phyloP scores from a whole-genome alignment of 2,888 invertebrate species.

The Orthonychiurus folsomi region DNA sequence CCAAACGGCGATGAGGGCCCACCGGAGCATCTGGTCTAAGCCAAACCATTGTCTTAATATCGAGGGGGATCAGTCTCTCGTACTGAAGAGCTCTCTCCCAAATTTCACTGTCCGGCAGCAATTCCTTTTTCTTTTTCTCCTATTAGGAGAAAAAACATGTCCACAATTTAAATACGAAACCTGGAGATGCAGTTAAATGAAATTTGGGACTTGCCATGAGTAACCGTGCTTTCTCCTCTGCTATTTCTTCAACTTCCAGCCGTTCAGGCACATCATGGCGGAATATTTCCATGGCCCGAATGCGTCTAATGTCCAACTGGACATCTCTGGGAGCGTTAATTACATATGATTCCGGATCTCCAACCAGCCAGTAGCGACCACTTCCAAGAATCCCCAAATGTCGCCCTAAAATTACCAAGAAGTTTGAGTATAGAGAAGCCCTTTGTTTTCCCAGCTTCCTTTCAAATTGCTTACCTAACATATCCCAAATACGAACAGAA shows the following conservation, averaged over 20 bases:
- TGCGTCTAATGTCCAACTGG: conserved; percentile 21
- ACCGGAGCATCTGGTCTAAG: conserved; percentile 16
- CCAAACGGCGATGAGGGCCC: conserved; percentile 14
- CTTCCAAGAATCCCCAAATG: conserved; percentile 20
- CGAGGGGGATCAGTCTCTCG: conserved; percentile 9
- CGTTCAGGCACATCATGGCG: conserved; percentile 6
- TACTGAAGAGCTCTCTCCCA: neutral
- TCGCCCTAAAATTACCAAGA: conserved; percentile 15
- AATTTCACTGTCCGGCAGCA: conserved; percentile 6
- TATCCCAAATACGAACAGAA: conserved; percentile 24
- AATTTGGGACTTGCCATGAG: neutral
- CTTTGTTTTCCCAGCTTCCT: neutral
- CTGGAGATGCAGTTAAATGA: too few species aligned
- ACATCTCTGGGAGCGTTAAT: conserved; percentile 17
- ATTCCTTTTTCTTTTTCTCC: conserved; percentile 8
- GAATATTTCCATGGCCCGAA: conserved; percentile 24
- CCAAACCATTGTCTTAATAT: conserved; percentile 16
- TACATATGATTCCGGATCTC: conserved; percentile 18
- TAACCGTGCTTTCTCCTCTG: conserved; percentile 11
- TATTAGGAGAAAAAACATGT: too few species aligned
- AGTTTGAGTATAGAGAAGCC: neutral
- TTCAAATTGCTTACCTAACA: conserved; percentile 14
- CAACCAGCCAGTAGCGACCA: conserved; percentile 16
- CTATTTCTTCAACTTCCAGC: conserved; percentile 12
- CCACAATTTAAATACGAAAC: too few species aligned